Evolutionary conservation across 2,113 vertebrate genomes (phyloP), one percentile per base, ranked within the genome.

Genomic region (Grammomys dolichurus): DNA sequence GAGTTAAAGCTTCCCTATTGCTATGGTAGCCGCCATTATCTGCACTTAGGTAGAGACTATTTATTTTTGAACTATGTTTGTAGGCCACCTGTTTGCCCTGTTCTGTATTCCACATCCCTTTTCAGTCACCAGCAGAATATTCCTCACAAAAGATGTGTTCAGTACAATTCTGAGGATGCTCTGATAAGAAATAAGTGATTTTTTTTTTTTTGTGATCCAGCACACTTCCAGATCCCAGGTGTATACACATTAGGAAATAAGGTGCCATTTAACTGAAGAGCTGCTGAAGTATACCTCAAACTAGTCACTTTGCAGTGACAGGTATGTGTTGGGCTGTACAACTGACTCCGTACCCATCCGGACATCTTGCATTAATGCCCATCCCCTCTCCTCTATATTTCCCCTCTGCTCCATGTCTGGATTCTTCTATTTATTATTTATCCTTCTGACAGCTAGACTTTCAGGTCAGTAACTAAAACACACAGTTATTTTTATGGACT

Each of bases 401-500:
- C 31, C 36, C 73, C 14, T 63, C 40, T 36, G 1, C 0, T 93
- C 58, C 51, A 89, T 40, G 13, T 84, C 26, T 69, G n/a, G 11
- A 91, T 95, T 93, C 54, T 96, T 95, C 33, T 56, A 85, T 91
- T 95, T 91, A 77, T 76, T 94, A 58, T 94, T 85, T 97, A 89
- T 58, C 51, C 43, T 91, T 63, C 51, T 85, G 51, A 96, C 33
- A 96, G 65, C 33, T 65, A 87, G 36, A 89, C 91, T 70, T 96
- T 28, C 78, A 84, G 58, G 86, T 89, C 76, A 93, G 43, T 69
- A 86, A n/a, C 65, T 76, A 60, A 95, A 65, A 2, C 19, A 2
- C 22, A 95, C 46, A 91, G 94, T 95, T 95, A 78, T 95, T 95
- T 96, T 96, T 87, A 87, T 87, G 76, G 60, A 96, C 65, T 69